These are phyloP conservation scores for Epinotia ramella DNA, from an alignment of 2,888 invertebrate species.

Conservation along the genomic window DNA sequence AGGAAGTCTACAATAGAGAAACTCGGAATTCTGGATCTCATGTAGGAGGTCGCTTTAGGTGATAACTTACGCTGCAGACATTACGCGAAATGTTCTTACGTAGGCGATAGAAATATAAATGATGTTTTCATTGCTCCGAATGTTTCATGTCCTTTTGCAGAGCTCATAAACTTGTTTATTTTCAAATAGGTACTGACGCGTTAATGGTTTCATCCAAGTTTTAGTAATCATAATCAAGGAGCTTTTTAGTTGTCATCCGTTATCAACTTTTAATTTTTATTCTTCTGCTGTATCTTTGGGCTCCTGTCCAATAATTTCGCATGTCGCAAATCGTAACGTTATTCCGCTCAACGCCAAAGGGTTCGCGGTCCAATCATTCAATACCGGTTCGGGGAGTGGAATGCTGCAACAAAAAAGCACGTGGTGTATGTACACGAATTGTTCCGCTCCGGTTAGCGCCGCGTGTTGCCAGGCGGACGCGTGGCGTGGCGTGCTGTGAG, in stretches of 20 bases:
- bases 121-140: slow-evolving; percentile 53
- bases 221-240: neutral
- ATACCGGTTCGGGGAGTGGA: slow-evolving; percentile 66
- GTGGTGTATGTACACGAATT: slow-evolving; percentile 71
- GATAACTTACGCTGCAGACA: slow-evolving; percentile 52
- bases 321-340: slow-evolving; percentile 32
- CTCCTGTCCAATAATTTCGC: slow-evolving; percentile 15
- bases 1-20: slow-evolving; percentile 56
- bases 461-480: slow-evolving; percentile 81
- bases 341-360: slow-evolving; percentile 47
- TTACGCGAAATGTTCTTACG: slow-evolving; percentile 58
- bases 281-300: neutral
- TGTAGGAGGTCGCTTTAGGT: slow-evolving; percentile 57
- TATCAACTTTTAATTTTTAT: neutral
- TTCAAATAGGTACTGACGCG: neutral
- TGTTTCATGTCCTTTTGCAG: slow-evolving; percentile 48
- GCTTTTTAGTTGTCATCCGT: neutral
- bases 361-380: slow-evolving; percentile 57
- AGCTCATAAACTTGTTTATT: slow-evolving; percentile 7
- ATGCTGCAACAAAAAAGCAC: slow-evolving; percentile 80
- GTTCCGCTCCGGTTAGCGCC: slow-evolving; percentile 79
- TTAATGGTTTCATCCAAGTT: too few relatives aligned
- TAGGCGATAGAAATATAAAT: slow-evolving; percentile 57
- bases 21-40: slow-evolving; percentile 58
- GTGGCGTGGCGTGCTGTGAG: slow-evolving; percentile 76